Conservation (phyloP, 2,797 vertebrate genomes). For the Brachyrhaphis roseni region DNA sequence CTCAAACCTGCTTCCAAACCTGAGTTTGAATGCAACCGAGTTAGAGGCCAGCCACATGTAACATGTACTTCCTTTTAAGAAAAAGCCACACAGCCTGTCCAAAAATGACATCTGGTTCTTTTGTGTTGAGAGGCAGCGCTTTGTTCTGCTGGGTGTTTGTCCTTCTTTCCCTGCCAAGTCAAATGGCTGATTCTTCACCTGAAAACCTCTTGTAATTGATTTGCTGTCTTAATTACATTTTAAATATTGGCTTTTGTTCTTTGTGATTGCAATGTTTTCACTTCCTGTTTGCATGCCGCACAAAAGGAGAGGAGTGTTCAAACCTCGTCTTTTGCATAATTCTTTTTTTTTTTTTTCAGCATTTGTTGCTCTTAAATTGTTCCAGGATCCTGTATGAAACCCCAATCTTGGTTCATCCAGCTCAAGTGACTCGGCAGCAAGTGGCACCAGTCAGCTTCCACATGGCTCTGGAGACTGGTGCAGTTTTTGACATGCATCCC, state of each 20-base stretch:
- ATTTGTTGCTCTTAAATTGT: slow-evolving; percentile 34
- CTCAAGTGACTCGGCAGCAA: slow-evolving; percentile 6
- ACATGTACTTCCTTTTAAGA: slow-evolving; percentile 60
- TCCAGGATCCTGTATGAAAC: slow-evolving; percentile 24
- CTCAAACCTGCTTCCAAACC: slow-evolving; percentile 5
- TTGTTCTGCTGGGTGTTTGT: slow-evolving; percentile 51
- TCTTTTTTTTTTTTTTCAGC: slow-evolving; percentile 7
- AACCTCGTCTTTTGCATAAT: slow-evolving; percentile 39
- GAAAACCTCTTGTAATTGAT: slow-evolving; percentile 34
- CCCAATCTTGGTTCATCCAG: slow-evolving; percentile 5
- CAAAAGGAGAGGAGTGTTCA: slow-evolving; percentile 20
- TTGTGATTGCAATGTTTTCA: slow-evolving; percentile 56
- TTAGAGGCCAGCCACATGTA: slow-evolving; percentile 35
- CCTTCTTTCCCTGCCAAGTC: slow-evolving; percentile 45
- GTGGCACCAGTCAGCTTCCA: slow-evolving; percentile 6
- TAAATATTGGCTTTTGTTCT: slow-evolving; percentile 49
- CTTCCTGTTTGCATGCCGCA: slow-evolving; percentile 67
- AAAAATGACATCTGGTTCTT: slow-evolving; percentile 68
- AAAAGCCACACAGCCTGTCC: slow-evolving; percentile 73
- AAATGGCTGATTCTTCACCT: slow-evolving; percentile 30
- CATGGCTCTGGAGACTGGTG: background rate
- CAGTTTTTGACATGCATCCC: background rate
- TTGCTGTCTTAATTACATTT: slow-evolving; percentile 5
- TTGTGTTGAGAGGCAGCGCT: slow-evolving; percentile 56
- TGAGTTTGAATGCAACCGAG: slow-evolving; percentile 10